A percentile compares a stretch with the other conserved stretches of the same genome.
Evolutionary conservation across 2,888 invertebrate species (phyloP).

Genomic region (Criorhina ranunculi): DNA sequence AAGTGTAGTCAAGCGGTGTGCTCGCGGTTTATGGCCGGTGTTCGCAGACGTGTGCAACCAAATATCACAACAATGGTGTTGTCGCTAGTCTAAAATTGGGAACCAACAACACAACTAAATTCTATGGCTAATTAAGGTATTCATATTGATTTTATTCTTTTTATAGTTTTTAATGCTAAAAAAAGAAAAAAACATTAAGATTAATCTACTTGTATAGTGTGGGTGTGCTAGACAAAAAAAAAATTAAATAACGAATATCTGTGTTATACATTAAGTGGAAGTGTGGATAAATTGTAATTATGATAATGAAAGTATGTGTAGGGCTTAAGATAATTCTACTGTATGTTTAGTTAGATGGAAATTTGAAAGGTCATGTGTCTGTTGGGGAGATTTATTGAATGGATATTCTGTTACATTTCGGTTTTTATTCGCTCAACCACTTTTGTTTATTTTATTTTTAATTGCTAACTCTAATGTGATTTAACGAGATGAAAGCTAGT

Average conservation of each 20-base stretch:
- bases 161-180: constrained; percentile 23
- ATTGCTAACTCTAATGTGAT: too few species aligned
- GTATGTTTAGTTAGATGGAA: constrained; percentile 12
- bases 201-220: constrained; percentile 33
- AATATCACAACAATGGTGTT: constrained; percentile 19
- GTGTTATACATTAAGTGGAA: constrained; percentile 69
- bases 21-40: constrained; percentile 26
- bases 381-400: not conserved
- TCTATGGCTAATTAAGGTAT: constrained; percentile 23
- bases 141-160: constrained; percentile 20
- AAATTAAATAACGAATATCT: constrained; percentile 58
- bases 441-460: not conserved
- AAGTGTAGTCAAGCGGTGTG: constrained; percentile 40
- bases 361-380: not conserved
- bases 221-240: not conserved
- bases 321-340: not conserved
- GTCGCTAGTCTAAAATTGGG: constrained; percentile 49
- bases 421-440: too few species aligned
- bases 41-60: constrained; percentile 27
- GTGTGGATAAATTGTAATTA: constrained; percentile 9
- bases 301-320: not conserved
- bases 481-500: too few species aligned
- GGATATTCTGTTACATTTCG: too few species aligned
- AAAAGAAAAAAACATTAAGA: not conserved
- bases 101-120: constrained; percentile 27